Percentiles rank a stretch among this genome's conserved stretches.
These are phyloP conservation scores for Syngnathus rostellatus DNA, from an alignment of 2,797 vertebrate genomes.

Conservation along the genomic window DNA sequence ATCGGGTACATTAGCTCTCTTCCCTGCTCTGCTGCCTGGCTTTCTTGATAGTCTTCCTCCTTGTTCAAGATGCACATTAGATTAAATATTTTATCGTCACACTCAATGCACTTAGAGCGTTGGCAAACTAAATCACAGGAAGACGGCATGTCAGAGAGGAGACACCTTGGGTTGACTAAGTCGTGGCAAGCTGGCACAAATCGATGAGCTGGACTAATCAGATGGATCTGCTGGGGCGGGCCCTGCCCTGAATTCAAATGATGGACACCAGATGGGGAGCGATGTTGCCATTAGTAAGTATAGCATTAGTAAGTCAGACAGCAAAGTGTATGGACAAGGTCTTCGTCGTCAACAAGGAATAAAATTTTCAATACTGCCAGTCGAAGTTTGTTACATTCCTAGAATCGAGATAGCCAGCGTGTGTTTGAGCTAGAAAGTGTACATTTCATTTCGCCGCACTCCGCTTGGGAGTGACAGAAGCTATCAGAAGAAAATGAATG, in stretches of 20 bases:
- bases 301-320: constrained; percentile 44
- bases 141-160: constrained; percentile 63
- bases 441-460: neutral
- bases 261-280: constrained; percentile 59
- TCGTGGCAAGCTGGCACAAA: constrained; percentile 63
- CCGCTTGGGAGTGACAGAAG: constrained; percentile 6
- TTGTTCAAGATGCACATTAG: constrained; percentile 63
- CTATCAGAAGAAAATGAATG: constrained; percentile 1
- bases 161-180: constrained; percentile 68
- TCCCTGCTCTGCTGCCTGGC: constrained; percentile 16
- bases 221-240: constrained; percentile 66
- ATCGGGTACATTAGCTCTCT: constrained; percentile 35
- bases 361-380: constrained; percentile 38
- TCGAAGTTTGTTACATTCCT: constrained; percentile 43
- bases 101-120: constrained; percentile 64
- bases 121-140: constrained; percentile 65
- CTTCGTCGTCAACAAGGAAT: constrained; percentile 43
- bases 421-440: constrained; percentile 7
- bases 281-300: constrained; percentile 64
- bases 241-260: constrained; percentile 67
- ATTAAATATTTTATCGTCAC: constrained; percentile 70
- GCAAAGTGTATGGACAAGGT: constrained; percentile 52
- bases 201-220: constrained; percentile 70
- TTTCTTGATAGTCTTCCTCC: constrained; percentile 39
- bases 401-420: constrained; percentile 7